A percentile compares a stretch with the other conserved stretches of the same genome.
These are phyloP conservation scores for Elephantulus edwardii DNA, from an alignment of 2,113 vertebrate genomes.

Conservation along the genomic window DNA sequence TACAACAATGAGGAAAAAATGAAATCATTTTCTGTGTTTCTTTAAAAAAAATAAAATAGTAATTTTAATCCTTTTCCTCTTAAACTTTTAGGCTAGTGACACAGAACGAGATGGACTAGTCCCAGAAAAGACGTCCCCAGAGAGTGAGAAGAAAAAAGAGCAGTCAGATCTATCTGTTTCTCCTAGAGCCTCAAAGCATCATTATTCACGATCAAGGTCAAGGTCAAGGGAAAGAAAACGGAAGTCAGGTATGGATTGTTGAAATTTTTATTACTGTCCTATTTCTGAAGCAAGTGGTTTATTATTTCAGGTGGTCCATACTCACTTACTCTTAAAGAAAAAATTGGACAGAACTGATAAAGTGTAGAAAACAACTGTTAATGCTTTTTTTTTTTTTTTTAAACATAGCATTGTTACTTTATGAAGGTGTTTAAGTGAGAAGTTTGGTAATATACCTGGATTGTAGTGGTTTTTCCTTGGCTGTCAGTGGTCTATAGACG, in stretches of 20 bases:
- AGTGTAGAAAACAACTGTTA: not conserved
- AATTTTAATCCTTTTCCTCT: constrained; percentile 40
- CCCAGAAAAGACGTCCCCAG: constrained; percentile 87
- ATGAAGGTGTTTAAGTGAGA: not conserved
- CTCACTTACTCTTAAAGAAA: not conserved
- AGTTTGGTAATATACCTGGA: not conserved
- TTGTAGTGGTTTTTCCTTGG: too few species aligned
- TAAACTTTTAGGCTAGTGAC: constrained; percentile 88
- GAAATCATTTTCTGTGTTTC: too few species aligned
- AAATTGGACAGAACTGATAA: not conserved
- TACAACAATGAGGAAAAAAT: too few species aligned
- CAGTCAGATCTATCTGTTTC: constrained; percentile 91
- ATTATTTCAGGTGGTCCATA: not conserved
- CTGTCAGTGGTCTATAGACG: too few species aligned
- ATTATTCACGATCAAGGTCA: constrained; percentile 94
- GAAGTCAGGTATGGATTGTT: constrained; percentile 85
- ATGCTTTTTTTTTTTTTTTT: too few species aligned
- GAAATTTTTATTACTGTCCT: not conserved
- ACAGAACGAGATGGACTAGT: constrained; percentile 87
- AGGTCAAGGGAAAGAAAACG: constrained; percentile 92
- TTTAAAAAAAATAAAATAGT: too few species aligned
- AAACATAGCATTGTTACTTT: not conserved
- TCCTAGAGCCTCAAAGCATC: constrained; percentile 93
- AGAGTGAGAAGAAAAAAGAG: constrained; percentile 89
- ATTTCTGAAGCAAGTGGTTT: constrained; percentile 12